Evolutionary conservation across 2,113 vertebrate genomes (phyloP), one percentile per base, ranked within the genome.

Genomic region (Nansenia antarctica): DNA sequence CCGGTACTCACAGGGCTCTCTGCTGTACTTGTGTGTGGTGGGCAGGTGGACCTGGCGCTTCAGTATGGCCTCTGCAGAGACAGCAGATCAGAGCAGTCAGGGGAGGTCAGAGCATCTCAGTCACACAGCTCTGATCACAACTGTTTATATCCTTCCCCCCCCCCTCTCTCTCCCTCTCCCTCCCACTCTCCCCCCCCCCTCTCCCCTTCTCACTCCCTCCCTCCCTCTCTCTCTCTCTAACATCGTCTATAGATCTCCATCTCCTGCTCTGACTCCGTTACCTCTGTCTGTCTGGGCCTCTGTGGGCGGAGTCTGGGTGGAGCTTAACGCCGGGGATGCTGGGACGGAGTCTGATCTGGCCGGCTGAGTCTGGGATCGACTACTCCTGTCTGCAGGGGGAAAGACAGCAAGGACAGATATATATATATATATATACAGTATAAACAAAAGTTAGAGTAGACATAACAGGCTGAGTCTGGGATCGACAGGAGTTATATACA

Each of bases 1-100:
- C n/a, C 57, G n/a, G 32, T 7, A 83, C 92, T 90, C 69, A 94
- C 93, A 57, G 61, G 93, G 93, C 71, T 94, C 93, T 82, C 93
- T 87, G 84, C 93, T 94, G 88, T 89, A 94, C 61, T 92, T 94
- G 82, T 93, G 92, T 7, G 92, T 91, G 58, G 88, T 93, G 45
- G 93, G 92, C 58, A 92, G 89, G 62, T 93, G 92, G 32, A 89
- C 84, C 77, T 92, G 91, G 8, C 89, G 87, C 81, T 93, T 91
- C 82, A 92, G 55, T 69, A 92, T 82, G 9, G 90, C 62, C 66
- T 92, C 92, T 93, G 79, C 32, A 52, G 49, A 63, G 66, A 20
- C 59, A 62, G 37, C 30, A 45, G 64, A 27, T 61, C 52, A 71
- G 32, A 15, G 39, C 22, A 64, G 27, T 30, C 62, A 64, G 42